Percentiles rank a stretch among this genome's conserved stretches.
phyloP scores from a whole-genome alignment of 1,140 invertebrate genomes.

The Diuraphis noxia region DNA sequence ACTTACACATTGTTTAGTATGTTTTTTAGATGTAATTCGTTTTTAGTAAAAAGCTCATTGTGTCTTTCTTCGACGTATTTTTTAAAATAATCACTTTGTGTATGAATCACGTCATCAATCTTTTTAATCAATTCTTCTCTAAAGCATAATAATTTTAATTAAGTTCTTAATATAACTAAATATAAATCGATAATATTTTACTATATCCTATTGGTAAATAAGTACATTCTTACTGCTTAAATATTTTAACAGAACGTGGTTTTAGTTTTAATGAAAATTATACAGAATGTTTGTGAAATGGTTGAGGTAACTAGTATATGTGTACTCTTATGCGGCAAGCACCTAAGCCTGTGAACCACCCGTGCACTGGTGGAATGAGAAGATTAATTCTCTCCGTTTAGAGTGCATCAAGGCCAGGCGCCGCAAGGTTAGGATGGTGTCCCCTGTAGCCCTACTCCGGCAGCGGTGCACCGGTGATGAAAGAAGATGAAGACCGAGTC shows the following conservation, averaged over 20 bases:
- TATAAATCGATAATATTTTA: not conserved
- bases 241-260: not conserved
- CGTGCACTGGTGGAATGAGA: too few species aligned
- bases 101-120: not conserved
- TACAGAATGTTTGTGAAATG: too few species aligned
- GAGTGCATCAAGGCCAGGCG: too few species aligned
- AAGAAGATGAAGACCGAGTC: too few species aligned
- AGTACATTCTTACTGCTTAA: not conserved
- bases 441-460: too few species aligned
- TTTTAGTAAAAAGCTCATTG: not conserved
- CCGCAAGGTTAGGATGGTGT: too few species aligned
- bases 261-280: not conserved
- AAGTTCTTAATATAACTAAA: not conserved
- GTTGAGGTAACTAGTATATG: too few species aligned
- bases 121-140: conserved; percentile 34
- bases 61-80: not conserved
- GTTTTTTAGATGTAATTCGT: not conserved
- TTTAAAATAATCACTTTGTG: conserved; percentile 12
- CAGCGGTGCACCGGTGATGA: too few species aligned
- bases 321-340: too few species aligned
- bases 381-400: too few species aligned
- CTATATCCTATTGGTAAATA: too few species aligned
- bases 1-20: conserved; percentile 32
- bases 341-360: too few species aligned
- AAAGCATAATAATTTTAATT: not conserved